These are phyloP conservation scores for Typhlichthys subterraneus DNA, from an alignment of 2,797 vertebrate species.

Conservation along the genomic window DNA sequence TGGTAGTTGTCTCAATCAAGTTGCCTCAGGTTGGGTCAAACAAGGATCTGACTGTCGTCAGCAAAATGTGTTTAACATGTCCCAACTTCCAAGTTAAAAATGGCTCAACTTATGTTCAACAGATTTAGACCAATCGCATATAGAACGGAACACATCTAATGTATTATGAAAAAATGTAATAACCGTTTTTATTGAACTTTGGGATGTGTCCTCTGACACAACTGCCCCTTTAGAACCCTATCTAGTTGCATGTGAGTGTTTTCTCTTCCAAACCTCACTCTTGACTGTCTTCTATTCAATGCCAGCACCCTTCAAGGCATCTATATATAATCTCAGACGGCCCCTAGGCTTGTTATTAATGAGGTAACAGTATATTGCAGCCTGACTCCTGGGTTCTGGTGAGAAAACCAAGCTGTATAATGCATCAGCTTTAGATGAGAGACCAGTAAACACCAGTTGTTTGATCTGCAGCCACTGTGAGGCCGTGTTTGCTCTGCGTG, in stretches of 20 bases:
- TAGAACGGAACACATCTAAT: too few relatives aligned
- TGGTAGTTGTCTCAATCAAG: too few relatives aligned
- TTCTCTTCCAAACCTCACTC: not conserved
- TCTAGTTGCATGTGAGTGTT: not conserved
- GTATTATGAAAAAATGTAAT: not conserved
- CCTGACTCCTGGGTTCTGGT: slow-evolving; percentile 13
- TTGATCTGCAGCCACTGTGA: slow-evolving; percentile 44
- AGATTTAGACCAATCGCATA: too few relatives aligned
- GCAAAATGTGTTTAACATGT: too few relatives aligned
- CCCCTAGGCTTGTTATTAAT: slow-evolving; percentile 21
- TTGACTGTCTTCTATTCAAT: not conserved
- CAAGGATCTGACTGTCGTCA: too few relatives aligned
- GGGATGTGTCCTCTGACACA: not conserved
- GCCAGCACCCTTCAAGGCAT: slow-evolving; percentile 4
- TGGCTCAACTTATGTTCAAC: too few relatives aligned
- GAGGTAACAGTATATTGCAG: slow-evolving; percentile 20
- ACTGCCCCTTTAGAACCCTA: not conserved
- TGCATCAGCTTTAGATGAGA: slow-evolving; percentile 40
- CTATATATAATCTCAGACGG: slow-evolving; percentile 19
- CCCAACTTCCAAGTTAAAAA: too few relatives aligned
- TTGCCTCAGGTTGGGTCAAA: too few relatives aligned
- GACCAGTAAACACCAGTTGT: slow-evolving; percentile 33
- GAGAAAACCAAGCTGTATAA: slow-evolving; percentile 32
- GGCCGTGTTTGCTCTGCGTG: slow-evolving; percentile 45
- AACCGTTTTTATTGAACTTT: not conserved